Evolutionary conservation across 1,140 invertebrate species (phyloP).

Genomic region (Augochlora pura): DNA sequence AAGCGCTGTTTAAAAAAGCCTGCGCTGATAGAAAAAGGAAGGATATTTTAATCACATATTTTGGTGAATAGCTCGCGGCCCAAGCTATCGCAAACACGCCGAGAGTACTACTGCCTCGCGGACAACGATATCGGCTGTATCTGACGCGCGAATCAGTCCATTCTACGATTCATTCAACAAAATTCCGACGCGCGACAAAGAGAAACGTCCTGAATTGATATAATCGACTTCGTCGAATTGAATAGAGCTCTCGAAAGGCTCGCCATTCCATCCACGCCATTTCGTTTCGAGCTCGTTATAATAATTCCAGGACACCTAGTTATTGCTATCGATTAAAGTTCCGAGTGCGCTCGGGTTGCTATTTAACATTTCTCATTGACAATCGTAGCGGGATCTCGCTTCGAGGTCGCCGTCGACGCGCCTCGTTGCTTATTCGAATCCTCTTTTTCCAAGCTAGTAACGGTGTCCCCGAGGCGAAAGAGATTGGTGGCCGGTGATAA

Average conservation of each 20-base stretch:
- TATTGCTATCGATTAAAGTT: slow-evolving; percentile 5
- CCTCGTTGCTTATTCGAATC: slow-evolving; percentile 20
- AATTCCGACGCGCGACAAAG: too few relatives aligned
- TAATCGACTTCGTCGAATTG: background rate
- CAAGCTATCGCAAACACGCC: too few relatives aligned
- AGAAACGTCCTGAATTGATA: too few relatives aligned
- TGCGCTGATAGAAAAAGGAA: too few relatives aligned
- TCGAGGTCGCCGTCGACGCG: background rate
- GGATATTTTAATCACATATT: too few relatives aligned
- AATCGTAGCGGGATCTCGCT: background rate
- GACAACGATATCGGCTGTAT: too few relatives aligned
- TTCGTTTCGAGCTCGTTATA: background rate
- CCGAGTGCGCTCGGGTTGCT: background rate
- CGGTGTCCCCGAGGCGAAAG: slow-evolving; percentile 18
- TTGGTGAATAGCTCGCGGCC: too few relatives aligned
- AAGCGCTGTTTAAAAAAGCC: too few relatives aligned
- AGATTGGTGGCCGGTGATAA: slow-evolving; percentile 62
- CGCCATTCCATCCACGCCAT: background rate
- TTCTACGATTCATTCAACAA: too few relatives aligned
- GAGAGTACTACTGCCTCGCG: too few relatives aligned
- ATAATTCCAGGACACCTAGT: background rate
- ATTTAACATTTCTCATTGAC: slow-evolving; percentile 37
- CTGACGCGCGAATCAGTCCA: too few relatives aligned
- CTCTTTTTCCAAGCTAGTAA: background rate
- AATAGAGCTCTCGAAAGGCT: background rate